Conservation (phyloP, 1,140 invertebrate genomes). For the Drosophila bocqueti region DNA sequence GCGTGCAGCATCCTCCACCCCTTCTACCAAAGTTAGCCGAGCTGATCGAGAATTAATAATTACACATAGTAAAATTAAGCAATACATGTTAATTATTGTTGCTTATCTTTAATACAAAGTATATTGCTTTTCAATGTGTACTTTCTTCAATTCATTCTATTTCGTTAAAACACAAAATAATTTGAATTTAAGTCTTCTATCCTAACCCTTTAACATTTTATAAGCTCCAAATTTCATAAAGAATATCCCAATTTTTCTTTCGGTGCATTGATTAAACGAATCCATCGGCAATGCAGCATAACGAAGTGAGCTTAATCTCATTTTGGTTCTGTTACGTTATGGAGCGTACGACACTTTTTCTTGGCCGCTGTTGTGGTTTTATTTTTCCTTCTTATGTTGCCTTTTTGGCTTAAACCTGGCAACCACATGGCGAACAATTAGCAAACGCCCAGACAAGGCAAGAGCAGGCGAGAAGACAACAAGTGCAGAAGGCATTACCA, state of each 20-base stretch:
- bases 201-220: neutral
- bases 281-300: constrained; percentile 69
- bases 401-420: constrained; percentile 5
- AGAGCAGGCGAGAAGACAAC: constrained; percentile 6
- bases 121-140: no score
- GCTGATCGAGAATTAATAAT: neutral
- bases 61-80: neutral
- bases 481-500: constrained; percentile 42
- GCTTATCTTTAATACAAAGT: no score
- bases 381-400: neutral
- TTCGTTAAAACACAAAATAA: neutral
- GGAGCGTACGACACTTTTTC: constrained; percentile 52
- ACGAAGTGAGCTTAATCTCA: constrained; percentile 37
- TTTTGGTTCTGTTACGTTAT: constrained; percentile 57
- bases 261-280: constrained; percentile 20
- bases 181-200: neutral
- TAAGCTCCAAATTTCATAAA: neutral
- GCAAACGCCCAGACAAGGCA: constrained; percentile 29
- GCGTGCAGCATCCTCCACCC: neutral
- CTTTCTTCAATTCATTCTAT: neutral
- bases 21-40: neutral
- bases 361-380: constrained; percentile 10
- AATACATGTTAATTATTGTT: neutral
- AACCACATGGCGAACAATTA: constrained; percentile 65
- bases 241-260: neutral